A percentile compares a stretch with the other conserved stretches of the same genome.
Conservation (phyloP, 2,113 vertebrate species). For the Lepus timidus region DNA sequence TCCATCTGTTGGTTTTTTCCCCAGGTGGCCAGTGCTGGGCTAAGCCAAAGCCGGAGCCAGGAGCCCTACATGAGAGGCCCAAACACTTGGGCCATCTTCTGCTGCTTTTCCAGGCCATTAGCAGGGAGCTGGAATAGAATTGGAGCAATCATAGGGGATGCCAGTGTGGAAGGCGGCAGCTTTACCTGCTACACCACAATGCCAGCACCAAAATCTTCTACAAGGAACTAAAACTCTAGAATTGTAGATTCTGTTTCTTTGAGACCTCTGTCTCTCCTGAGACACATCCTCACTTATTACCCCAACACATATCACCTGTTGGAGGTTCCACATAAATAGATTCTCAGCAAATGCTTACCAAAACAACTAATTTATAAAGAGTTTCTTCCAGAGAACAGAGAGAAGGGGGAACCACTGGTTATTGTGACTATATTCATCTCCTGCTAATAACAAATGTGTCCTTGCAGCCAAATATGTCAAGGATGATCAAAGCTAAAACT, state of each 20-base stretch:
- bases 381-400: slow-evolving; percentile 16
- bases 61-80: no score
- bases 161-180: no score
- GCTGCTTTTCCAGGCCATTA: no score
- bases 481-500: not conserved
- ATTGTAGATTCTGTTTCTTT: not conserved
- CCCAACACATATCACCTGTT: not conserved
- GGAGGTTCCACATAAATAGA: not conserved
- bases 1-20: no score
- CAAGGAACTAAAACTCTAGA: not conserved
- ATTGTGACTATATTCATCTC: not conserved
- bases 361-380: not conserved
- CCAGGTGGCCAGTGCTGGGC: no score
- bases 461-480: slow-evolving; percentile 13
- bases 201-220: not conserved
- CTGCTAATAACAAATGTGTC: slow-evolving; percentile 11
- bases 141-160: no score
- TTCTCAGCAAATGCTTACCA: not conserved
- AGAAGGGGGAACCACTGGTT: not conserved
- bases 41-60: no score
- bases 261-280: not conserved
- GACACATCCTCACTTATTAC: not conserved
- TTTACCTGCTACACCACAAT: no score
- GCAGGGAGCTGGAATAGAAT: no score
- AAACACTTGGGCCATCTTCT: no score